A percentile compares a stretch with the other conserved stretches of the same genome.
Conservation (phyloP, 1,140 invertebrate species). For the Dreissena polymorpha region DNA sequence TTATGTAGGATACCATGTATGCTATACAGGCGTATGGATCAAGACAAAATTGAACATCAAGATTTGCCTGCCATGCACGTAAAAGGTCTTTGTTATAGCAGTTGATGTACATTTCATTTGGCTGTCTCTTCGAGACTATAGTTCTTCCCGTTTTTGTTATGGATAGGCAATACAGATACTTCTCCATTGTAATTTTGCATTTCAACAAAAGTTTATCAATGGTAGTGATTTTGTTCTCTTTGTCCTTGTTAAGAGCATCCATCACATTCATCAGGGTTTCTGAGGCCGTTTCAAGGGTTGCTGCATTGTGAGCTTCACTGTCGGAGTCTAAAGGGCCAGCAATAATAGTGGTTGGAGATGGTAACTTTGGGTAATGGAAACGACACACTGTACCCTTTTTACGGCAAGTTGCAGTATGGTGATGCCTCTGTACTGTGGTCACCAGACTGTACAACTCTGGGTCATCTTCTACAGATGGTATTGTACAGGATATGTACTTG, state of each 20-base stretch:
- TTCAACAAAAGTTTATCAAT: not conserved
- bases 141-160: conserved; percentile 22
- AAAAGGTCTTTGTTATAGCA: conserved; percentile 39
- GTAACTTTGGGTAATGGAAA: conserved; percentile 34
- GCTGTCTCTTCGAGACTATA: conserved; percentile 3
- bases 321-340: not conserved
- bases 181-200: not conserved
- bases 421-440: conserved; percentile 21
- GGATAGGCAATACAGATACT: conserved; percentile 6
- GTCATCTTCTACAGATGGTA: conserved; percentile 26
- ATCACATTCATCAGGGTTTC: not conserved
- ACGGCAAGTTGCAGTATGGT: conserved; percentile 33
- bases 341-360: conserved; percentile 16
- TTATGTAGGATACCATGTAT: conserved; percentile 41
- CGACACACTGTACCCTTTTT: conserved; percentile 36
- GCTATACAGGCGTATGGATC: conserved; percentile 52
- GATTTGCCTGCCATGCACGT: conserved; percentile 41
- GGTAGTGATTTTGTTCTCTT: not conserved
- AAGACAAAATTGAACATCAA: conserved; percentile 44
- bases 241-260: not conserved
- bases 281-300: conserved; percentile 9
- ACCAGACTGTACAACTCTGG: conserved; percentile 15
- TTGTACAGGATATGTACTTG: conserved; percentile 31
- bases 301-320: not conserved
- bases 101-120: conserved; percentile 21